Evolutionary conservation across 2,113 vertebrate species (phyloP), one percentile per base, ranked within the genome.

Genomic region (Polypterus senegalus): DNA sequence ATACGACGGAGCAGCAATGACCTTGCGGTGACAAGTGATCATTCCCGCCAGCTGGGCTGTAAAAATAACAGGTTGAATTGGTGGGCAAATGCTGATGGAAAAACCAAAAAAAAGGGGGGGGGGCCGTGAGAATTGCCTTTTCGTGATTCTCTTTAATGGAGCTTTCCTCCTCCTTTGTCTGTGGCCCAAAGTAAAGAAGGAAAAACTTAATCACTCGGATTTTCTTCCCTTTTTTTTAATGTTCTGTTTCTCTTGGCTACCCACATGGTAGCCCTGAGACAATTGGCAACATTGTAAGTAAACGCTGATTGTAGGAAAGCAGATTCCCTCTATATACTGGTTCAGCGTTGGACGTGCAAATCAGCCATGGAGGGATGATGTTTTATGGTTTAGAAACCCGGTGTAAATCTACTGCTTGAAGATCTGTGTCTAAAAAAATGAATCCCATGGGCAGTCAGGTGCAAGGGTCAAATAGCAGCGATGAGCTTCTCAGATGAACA

Each of bases 11-110:
- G 60, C 60, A 59, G 58, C 61, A 27, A 8, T 64, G 65, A 63
- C 52, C 63, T 66, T 61, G 68, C 58, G 59, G 60, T 46, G 58
- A 63, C 66, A 68, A 66, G 59, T 72, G 71, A 48, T 66, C 60
- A 51, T 47, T 61, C 48, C 27, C 46, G 62, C 62, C 55, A 46
- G 49, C 62, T 57, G 54, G n/a, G 10, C 46, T 27, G 43, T 6
- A 54, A 56, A 47, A 57, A 57, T 57, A 57, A 57, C 56, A 6
- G 56, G 56, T 57, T 57, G 56, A 45, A 57, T 11, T 27, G 54
- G 43, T 10, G 10, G 43, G 9, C 9, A 10, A 55, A 55, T 6
- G 9, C 6, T 55, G 54, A 5, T 6, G 9, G 54, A 27, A 27
- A 57, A 57, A 55, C 55, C 66, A 54, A 57, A 63, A 64, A 64